Evolutionary conservation across 2,113 vertebrate species (phyloP), one percentile per base, ranked within the genome.

Genomic region (Anser brachyrhynchus): DNA sequence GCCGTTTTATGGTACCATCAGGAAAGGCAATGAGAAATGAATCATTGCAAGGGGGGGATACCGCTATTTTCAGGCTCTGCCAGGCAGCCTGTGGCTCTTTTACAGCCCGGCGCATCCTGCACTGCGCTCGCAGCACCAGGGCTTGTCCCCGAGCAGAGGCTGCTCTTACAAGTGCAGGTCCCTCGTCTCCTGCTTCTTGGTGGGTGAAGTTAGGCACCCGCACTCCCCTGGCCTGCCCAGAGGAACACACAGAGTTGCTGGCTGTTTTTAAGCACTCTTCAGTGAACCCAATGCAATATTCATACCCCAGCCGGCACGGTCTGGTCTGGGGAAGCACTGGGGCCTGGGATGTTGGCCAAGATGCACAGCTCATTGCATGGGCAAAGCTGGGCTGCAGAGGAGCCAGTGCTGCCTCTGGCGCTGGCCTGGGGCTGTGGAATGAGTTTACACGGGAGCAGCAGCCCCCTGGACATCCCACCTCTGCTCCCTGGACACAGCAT

Each of bases 121-220:
- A 4, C 26, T 21, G 39, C 4, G 2, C 31, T 8, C 0, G 0
- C 44, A 57, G 43, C 52, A 21, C 52, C 2, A 19, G 33, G 17
- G 7, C 64, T 72, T 1, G 1, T 16, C 35, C 65, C 43, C 16
- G 9, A 9, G 25, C 11, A 33, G 11, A 11, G 11, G 17, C 11
- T 69, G 44, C 29, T 66, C n/a, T 37, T 20, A 19, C 2, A 1
- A 54, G 5, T 43, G 23, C 54, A 21, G 19, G 19, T 73, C n/a
- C 37, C 14, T 2, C 19, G 11, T 58, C 61, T 64, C 9, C 22
- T 18, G 31, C 17, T 61, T 46, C 28, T 73, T 12, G 20, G 8
- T 0, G 2, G 35, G 44, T 57, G 39, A 87, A 65, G 21, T 62
- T 52, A 54, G 57, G 52, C 52, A 46, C 14, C 71, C 33, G 58